These are phyloP conservation scores for Apis cerana DNA, from an alignment of 1,140 invertebrate species.

Conservation along the genomic window DNA sequence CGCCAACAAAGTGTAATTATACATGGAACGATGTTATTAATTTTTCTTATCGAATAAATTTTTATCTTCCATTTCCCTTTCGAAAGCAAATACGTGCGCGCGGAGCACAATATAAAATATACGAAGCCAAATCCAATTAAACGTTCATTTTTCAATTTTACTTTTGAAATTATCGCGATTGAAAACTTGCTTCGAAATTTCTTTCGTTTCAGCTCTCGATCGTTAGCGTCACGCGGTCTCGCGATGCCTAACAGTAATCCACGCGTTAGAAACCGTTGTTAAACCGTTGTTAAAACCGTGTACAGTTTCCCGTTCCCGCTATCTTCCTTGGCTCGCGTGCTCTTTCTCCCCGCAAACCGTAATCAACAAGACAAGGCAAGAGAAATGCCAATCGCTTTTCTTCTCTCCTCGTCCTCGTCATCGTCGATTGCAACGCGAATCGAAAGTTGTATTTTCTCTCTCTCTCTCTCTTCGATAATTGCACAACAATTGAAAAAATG, in stretches of 20 bases:
- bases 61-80: not conserved
- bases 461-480: too few relatives aligned
- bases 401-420: not conserved
- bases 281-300: conserved; percentile 25
- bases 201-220: not conserved
- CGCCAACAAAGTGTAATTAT: too few relatives aligned
- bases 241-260: conserved; percentile 53
- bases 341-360: not conserved
- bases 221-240: not conserved
- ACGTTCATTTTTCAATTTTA: too few relatives aligned
- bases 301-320: conserved; percentile 25
- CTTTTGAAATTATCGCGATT: not conserved
- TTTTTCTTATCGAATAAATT: too few relatives aligned
- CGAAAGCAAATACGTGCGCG: not conserved
- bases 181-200: not conserved
- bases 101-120: too few relatives aligned
- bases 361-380: too few relatives aligned
- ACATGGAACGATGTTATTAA: too few relatives aligned
- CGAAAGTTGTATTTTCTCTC: too few relatives aligned
- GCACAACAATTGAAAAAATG: not conserved
- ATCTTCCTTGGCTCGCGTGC: conserved; percentile 34
- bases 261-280: conserved; percentile 56
- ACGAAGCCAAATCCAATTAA: too few relatives aligned
- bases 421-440: not conserved
- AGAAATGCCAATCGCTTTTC: not conserved